Evolutionary conservation across 2,888 invertebrate species (phyloP), one percentile per base, ranked within the genome.

Genomic region (Gibbula magus): DNA sequence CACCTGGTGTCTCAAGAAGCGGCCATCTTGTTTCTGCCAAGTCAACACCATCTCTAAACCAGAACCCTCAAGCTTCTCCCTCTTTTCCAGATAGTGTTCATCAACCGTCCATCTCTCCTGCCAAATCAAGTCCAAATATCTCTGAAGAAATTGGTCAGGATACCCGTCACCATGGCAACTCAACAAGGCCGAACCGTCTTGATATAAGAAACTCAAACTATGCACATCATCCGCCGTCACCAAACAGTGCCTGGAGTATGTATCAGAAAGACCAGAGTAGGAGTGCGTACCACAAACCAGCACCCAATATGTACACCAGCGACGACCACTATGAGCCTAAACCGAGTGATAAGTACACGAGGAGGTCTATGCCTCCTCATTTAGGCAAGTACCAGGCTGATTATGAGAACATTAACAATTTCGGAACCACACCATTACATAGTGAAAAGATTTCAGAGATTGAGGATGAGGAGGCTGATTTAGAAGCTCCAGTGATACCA

Each of bases 1-100:
- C 56, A 22, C 77, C 61, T 61, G 25, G 51, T 16, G 51, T 51
- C 20, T 51, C 56, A 10, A 22, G 51, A 13, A 39, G 73, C 22
- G 74, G 80, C 67, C 87, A 83, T 70, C 84, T 89, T 79, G 81
- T 87, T 45, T 81, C 89, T 0, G 85, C 89, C 16, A 88, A 87
- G 81, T 89, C 89, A 8, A 85, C 90, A 7, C 88, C 90, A 25
- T 86, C 84, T 79, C 79, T 90, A 20, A 84, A 83, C 61, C 82
- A 84, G 39, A 86, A 86, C 81, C 83, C 82, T 56, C 79, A 86
- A 29, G 84, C 85, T 77, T 81, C 86, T 74, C 80, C 83, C 25
- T 7, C 45, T 13, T 86, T 86, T 51, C 78, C 80, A n/a, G 39
- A 66, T 29, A 45, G 70, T 74, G 83, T 32, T n/a, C 75, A 32